phyloP scores from a whole-genome alignment of 2,888 invertebrate genomes.

The Cephus runcator region DNA sequence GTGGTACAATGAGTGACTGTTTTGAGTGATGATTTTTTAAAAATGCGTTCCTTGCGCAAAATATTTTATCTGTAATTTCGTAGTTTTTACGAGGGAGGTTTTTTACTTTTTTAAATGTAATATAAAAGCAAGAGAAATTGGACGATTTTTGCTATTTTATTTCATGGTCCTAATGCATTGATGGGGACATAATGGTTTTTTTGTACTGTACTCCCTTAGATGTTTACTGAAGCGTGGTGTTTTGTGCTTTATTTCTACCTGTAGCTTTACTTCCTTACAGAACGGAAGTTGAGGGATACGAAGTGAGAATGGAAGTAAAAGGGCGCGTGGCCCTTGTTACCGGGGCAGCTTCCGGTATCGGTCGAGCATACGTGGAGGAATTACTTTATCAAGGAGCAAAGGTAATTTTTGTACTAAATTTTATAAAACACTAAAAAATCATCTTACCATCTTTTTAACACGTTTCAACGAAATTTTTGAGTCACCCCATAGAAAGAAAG shows the following conservation, averaged over 20 bases:
- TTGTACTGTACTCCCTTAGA: neutral
- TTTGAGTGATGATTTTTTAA: neutral
- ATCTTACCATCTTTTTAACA: neutral
- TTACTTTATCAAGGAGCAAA: constrained; percentile 79
- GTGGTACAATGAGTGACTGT: neutral
- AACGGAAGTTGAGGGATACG: neutral
- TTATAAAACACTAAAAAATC: neutral
- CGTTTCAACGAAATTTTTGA: neutral
- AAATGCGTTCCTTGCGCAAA: neutral
- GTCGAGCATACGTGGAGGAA: constrained; percentile 78
- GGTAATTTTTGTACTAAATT: constrained; percentile 65
- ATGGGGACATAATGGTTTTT: neutral
- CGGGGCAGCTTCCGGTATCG: constrained; percentile 80
- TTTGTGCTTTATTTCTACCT: neutral
- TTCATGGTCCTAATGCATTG: neutral
- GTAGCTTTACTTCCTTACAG: neutral
- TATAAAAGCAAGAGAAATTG: neutral
- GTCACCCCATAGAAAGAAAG: neutral
- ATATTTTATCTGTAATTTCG: neutral
- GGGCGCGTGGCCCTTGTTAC: constrained; percentile 80
- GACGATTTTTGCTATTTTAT: neutral
- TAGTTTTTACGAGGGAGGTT: neutral
- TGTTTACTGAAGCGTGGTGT: neutral
- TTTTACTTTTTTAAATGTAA: neutral
- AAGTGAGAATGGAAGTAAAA: constrained; percentile 73